Evolutionary conservation across 1,140 invertebrate genomes (phyloP).

Genomic region (Bombus impatiens): DNA sequence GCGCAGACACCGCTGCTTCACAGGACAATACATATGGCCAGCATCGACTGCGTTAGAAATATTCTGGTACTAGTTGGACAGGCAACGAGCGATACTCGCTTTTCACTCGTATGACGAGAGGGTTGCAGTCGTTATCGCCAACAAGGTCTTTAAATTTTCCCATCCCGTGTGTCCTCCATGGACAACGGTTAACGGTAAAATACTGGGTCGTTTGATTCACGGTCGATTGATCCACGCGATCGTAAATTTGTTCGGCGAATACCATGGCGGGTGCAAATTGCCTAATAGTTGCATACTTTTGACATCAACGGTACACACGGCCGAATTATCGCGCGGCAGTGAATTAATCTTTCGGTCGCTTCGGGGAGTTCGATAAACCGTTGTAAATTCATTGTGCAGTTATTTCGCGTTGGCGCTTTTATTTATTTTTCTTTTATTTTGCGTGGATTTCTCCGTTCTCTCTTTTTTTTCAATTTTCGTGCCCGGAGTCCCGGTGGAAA

Average conservation of each 20-base stretch:
- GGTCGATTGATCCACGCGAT: slow-evolving; percentile 41
- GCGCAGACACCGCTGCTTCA: not conserved
- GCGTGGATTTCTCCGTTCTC: not conserved
- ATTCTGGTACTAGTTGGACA: slow-evolving; percentile 11
- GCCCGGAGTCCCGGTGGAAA: slow-evolving; percentile 14
- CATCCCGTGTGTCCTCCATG: too few relatives aligned
- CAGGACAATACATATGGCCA: not conserved
- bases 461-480: not conserved
- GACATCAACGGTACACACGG: slow-evolving; percentile 21
- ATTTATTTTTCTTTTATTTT: not conserved
- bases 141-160: slow-evolving; percentile 36
- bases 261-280: not conserved
- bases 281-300: slow-evolving; percentile 33
- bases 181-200: slow-evolving; percentile 36
- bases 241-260: slow-evolving; percentile 39
- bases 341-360: slow-evolving; percentile 30
- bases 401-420: slow-evolving; percentile 35
- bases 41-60: not conserved
- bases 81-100: not conserved
- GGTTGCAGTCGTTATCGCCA: slow-evolving; percentile 19
- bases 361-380: slow-evolving; percentile 36
- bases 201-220: slow-evolving; percentile 47
- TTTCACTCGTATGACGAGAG: too few relatives aligned
- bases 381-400: slow-evolving; percentile 45
- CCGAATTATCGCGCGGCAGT: slow-evolving; percentile 35